A percentile compares a stretch with the other conserved stretches of the same genome.
Evolutionary conservation across 2,113 vertebrate species (phyloP).

Genomic region (Xiphias gladius): DNA sequence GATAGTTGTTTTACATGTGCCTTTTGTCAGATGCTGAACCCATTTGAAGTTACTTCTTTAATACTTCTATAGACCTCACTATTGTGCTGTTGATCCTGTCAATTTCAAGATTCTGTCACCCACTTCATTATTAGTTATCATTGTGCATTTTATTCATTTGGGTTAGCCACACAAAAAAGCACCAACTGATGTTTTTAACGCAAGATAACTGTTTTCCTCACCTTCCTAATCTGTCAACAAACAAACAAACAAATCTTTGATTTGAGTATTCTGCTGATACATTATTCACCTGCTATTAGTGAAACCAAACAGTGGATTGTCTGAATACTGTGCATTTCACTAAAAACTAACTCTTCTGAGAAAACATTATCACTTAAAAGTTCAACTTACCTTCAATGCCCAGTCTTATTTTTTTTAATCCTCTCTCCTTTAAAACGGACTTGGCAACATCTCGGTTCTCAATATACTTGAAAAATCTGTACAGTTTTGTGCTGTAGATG

Average conservation of each 20-base stretch:
- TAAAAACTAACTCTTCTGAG: neutral
- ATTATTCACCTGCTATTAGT: neutral
- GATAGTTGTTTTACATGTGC: no score
- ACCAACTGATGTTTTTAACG: no score
- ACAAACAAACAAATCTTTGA: no score
- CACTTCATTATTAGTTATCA: neutral
- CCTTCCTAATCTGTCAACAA: no score
- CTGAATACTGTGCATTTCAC: neutral
- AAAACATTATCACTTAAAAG: neutral
- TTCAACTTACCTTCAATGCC: constrained; percentile 95
- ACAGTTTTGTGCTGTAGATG: constrained; percentile 99
- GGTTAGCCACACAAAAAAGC: neutral
- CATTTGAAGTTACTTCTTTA: no score
- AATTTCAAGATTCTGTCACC: neutral
- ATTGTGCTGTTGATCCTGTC: no score
- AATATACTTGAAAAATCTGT: constrained; percentile 99
- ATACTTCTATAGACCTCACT: no score
- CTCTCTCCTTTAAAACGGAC: constrained; percentile 96
- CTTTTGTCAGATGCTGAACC: no score
- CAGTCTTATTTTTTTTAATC: constrained; percentile 97
- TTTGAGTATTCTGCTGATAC: neutral
- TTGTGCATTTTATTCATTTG: neutral
- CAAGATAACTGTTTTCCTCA: no score
- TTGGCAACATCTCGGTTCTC: constrained; percentile 99
- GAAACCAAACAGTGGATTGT: neutral